Conservation (phyloP, 2,113 vertebrate genomes). For the Pomatorhinus ruficollis region DNA sequence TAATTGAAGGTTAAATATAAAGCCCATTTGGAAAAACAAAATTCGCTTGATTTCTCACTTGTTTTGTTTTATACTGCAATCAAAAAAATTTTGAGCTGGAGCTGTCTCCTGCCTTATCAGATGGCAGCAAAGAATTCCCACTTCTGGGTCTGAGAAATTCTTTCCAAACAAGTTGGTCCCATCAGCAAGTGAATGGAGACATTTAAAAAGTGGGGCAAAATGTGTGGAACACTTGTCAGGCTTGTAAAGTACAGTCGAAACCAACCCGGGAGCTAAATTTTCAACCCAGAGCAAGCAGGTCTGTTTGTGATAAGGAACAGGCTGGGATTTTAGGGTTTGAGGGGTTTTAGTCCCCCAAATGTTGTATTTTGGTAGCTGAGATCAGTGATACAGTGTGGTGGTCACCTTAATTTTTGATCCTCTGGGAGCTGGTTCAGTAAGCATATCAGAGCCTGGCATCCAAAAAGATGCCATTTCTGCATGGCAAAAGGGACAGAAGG, state of each 20-base stretch:
- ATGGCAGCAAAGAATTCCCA: neutral
- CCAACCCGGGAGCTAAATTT: neutral
- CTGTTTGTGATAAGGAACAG: neutral
- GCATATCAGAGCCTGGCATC: neutral
- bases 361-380: neutral
- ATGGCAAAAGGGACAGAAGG: neutral
- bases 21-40: neutral
- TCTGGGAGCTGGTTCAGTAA: neutral
- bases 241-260: neutral
- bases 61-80: neutral
- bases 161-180: neutral
- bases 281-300: neutral
- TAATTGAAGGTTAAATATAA: neutral
- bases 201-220: neutral
- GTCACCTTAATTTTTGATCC: neutral
- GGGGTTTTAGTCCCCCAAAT: fast-evolving
- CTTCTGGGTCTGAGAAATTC: neutral
- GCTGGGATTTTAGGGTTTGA: neutral
- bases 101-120: neutral
- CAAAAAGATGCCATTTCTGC: neutral
- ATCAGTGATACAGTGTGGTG: neutral
- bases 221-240: neutral
- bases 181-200: neutral
- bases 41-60: neutral
- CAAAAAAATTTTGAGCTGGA: neutral